A percentile compares a stretch with the other conserved stretches of the same genome.
phyloP scores from a whole-genome alignment of 2,888 invertebrate genomes.

The Scaptodrosophila latifasciaeformis region DNA sequence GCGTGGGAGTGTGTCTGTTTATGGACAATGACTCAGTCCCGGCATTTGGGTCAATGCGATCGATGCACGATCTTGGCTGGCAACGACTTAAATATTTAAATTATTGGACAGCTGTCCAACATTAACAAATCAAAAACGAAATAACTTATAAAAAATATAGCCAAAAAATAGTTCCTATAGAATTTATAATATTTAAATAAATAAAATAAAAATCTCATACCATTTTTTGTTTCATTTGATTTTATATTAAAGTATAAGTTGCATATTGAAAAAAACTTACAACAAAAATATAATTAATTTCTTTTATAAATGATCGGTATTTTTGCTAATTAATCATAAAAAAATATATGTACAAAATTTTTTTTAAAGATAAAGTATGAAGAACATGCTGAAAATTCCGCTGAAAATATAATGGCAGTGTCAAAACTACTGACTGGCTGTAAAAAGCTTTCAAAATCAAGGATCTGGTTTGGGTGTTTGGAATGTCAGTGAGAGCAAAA shows the following conservation, averaged over 20 bases:
- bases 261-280: conserved; percentile 55
- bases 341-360: conserved; percentile 67
- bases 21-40: conserved; percentile 39
- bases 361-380: conserved; percentile 38
- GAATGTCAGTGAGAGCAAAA: conserved; percentile 22
- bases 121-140: conserved; percentile 4
- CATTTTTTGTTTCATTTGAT: conserved; percentile 32
- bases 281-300: conserved; percentile 34
- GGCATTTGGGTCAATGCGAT: conserved; percentile 55
- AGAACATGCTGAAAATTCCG: conserved; percentile 26
- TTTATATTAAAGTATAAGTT: conserved; percentile 52
- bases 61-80: conserved; percentile 33
- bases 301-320: conserved; percentile 38
- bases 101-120: no score
- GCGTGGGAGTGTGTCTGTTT: conserved; percentile 30
- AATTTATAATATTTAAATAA: conserved; percentile 26
- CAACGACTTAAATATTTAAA: no score
- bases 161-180: conserved; percentile 49
- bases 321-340: conserved; percentile 71
- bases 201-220: conserved; percentile 17
- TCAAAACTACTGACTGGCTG: conserved; percentile 40
- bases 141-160: no score
- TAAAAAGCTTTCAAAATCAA: conserved; percentile 18
- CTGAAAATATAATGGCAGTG: conserved; percentile 47
- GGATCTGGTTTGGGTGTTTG: no score